Percentiles rank a stretch among this genome's conserved stretches.
These are phyloP conservation scores for Hapalemur alaotrensis DNA, from an alignment of 2,797 vertebrate genomes.

Conservation along the genomic window DNA sequence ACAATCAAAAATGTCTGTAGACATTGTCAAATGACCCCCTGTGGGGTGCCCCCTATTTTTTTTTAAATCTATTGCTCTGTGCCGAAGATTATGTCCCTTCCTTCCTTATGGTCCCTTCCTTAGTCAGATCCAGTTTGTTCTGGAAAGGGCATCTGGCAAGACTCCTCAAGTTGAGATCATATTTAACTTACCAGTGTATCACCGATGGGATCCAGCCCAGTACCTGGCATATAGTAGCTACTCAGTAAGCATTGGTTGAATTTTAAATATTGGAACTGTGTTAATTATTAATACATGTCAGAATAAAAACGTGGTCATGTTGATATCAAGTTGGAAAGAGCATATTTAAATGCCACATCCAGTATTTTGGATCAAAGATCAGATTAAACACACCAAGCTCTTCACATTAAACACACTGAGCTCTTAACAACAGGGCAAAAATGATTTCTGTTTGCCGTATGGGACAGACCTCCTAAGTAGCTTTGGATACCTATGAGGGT, in stretches of 20 bases:
- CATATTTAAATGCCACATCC: neutral
- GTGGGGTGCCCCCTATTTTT: rapidly evolving
- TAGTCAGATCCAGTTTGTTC: neutral
- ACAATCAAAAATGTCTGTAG: neutral
- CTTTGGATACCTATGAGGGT: neutral
- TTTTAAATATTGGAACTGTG: neutral
- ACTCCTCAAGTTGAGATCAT: neutral
- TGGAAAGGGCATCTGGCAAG: neutral
- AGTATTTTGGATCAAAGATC: neutral
- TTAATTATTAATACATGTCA: neutral
- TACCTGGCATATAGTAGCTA: too few species aligned
- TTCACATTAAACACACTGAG: neutral
- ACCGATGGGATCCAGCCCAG: neutral
- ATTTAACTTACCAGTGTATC: neutral
- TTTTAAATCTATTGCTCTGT: neutral
- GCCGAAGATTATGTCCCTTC: neutral
- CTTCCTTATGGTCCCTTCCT: neutral
- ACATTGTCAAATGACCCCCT: neutral
- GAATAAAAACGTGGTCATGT: neutral
- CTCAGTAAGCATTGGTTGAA: neutral
- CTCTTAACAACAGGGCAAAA: neutral
- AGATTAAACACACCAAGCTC: neutral
- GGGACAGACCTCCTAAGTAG: neutral
- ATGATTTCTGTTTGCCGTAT: neutral
- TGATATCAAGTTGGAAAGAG: neutral